Evolutionary conservation across 64 coral and sea anemone species (phyloP).

Genomic region (Stichodactyla mertensii): DNA sequence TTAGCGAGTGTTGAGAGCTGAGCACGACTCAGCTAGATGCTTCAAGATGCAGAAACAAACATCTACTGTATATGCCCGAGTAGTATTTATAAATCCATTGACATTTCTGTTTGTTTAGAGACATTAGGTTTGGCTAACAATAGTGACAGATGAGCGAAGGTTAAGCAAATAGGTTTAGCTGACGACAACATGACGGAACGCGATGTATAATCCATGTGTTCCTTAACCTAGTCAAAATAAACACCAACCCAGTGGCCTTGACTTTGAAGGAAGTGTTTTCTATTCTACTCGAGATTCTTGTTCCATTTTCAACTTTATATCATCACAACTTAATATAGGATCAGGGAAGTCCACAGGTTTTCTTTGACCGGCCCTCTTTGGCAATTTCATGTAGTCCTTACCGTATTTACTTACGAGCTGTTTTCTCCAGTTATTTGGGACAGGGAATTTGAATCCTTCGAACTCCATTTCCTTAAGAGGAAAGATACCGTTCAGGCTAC

Average conservation of each 20-base stretch:
- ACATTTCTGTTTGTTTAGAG: neutral
- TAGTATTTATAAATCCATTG: slow-evolving; percentile 10
- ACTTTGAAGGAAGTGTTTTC: neutral
- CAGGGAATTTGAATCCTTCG: slow-evolving; percentile 34
- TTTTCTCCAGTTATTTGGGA: slow-evolving; percentile 26
- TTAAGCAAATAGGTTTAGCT: neutral
- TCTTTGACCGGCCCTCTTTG: neutral
- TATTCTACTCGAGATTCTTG: slow-evolving; percentile 13
- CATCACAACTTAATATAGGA: slow-evolving; percentile 15
- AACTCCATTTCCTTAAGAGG: slow-evolving; percentile 37
- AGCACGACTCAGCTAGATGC: neutral
- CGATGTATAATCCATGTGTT: neutral
- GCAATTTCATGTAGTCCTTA: slow-evolving; percentile 14
- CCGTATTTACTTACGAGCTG: slow-evolving; percentile 14
- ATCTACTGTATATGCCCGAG: neutral
- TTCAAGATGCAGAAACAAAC: neutral
- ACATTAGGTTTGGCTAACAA: neutral
- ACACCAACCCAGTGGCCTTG: neutral
- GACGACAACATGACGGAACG: neutral
- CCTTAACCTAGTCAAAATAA: neutral
- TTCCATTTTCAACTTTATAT: neutral
- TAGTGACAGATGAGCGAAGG: neutral
- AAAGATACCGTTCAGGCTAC: neutral
- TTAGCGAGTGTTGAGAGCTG: too few species aligned
- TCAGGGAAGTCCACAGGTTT: slow-evolving; percentile 15